Evolutionary conservation across 2,888 invertebrate genomes (phyloP), one percentile per base, ranked within the genome.

Genomic region (Lasius fuliginosus): DNA sequence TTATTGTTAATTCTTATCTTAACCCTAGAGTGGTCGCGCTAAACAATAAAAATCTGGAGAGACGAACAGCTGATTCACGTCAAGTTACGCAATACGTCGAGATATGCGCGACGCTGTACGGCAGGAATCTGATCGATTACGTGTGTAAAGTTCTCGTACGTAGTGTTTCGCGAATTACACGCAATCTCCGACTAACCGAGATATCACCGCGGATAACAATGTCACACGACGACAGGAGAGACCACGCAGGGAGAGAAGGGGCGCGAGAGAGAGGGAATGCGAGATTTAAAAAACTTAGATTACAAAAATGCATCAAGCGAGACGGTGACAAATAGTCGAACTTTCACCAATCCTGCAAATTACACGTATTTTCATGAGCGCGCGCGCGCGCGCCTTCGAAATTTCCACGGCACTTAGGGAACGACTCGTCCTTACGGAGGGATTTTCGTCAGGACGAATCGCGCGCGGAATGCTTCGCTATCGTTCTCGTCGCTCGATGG

Each of bases 261-360:
- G 23, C 23, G 23, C 6, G 33, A n/a, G 12, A 46, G 3, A 6
- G 15, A 46, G 15, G n/a, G 42, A 4, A 69, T n/a, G 69, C 33
- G 58, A 23, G 42, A 68, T 68, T 42, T 69, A 79, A 79, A 79
- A 71, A 79, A 79, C 58, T 79, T 79, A 79, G 71, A 79, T 79
- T 79, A 71, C 79, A 79, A 79, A 79, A 79, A 79, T 79, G 60
- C 79, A 79, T 79, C 79, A 79, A 79, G 71, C 71, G 23, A 33
- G 71, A 71, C 60, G 79, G 71, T 79, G 79, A 79, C 58, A 60
- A 79, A 79, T 79, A 69, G 79, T 60, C 60, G 23, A 79, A 79
- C 79, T 79, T 79, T 79, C 30, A 53, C 33, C 79, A 40, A 60
- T 33, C n/a, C 79, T 69, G 79, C 58, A 69, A 79, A 79, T 79